These are phyloP conservation scores for Corvus cornix DNA, from an alignment of 2,113 vertebrate genomes.

Conservation along the genomic window DNA sequence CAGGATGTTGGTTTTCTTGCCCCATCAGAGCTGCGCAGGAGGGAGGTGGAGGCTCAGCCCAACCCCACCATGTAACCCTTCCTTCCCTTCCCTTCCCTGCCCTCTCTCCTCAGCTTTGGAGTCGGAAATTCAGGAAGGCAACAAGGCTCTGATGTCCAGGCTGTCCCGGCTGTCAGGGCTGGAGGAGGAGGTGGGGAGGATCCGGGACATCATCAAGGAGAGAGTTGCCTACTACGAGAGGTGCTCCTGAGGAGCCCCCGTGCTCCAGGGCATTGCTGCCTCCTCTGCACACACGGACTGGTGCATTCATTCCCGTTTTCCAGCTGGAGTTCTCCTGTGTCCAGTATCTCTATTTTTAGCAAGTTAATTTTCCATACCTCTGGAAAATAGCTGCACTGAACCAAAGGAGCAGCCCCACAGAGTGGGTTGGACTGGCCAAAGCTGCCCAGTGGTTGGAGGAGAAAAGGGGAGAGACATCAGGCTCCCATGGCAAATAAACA, in stretches of 20 bases:
- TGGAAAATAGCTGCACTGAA: neutral
- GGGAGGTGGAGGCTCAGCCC: neutral
- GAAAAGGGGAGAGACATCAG: neutral
- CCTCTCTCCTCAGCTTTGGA: slow-evolving; percentile 74
- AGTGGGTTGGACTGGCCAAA: neutral
- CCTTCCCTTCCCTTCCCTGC: neutral
- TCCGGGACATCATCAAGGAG: slow-evolving; percentile 72
- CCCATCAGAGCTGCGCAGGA: neutral
- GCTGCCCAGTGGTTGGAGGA: neutral
- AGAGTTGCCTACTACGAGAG: slow-evolving; percentile 65
- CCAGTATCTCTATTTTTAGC: neutral
- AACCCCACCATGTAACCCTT: neutral
- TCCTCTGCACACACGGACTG: neutral
- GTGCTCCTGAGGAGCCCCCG: slow-evolving; percentile 59
- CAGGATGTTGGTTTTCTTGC: neutral
- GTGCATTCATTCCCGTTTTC: neutral
- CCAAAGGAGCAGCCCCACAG: neutral
- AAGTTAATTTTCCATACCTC: neutral
- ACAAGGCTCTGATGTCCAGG: slow-evolving; percentile 73
- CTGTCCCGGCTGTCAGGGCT: slow-evolving; percentile 69
- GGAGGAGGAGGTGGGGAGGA: slow-evolving; percentile 69
- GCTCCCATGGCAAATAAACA: neutral
- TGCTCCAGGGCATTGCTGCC: rapidly evolving
- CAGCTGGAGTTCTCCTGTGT: neutral
- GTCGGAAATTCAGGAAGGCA: slow-evolving; percentile 72